Base-by-base conservation (phyloP, 2,888 invertebrate genomes). In the Pardosa pseudoannulata region DNA sequence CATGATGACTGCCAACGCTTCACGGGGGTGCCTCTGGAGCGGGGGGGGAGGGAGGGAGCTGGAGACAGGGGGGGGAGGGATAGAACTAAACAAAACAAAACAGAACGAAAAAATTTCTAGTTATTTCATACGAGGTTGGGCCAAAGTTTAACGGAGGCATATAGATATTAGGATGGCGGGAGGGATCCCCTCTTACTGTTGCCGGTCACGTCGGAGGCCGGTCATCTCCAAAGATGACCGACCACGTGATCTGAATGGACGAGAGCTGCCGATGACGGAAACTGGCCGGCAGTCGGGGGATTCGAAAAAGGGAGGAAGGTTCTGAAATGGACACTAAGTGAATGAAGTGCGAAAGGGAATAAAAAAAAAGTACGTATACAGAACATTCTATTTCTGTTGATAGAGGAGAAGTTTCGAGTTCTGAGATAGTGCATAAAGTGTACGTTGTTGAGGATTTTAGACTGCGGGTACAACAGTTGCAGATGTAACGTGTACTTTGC, bases 171-270 rank as follows among this genome's bases (percentile, higher is more conserved):
- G 16, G 23, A 56, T 36, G 3, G 3, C 56, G 1, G 11, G 23
- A 46, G 16, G 41, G 41, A n/a, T 56, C 9, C 36, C 9, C 28
- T 27, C 9, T 27, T 70, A 16, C 1, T 1, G 13, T 13, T 41
- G 11, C 76, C 50, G 46, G 82, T 83, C 82, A 83, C 82, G 82
- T 83, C 23, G 62, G 23, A 13, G 31, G 31, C 41, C 71, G 82
- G 82, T 83, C 82, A 83, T 83, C 82, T 75, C 65, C 76, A 83
- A 76, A 72, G 64, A 75, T 75, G 76, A 76, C 76, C 75, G 76
- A 19, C 27, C 68, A 46, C 82, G 82, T 83, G 82, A 83, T 70
- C 56, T n/a, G 67, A 31, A 67, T 36, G 67, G 36, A 19, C 56
- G 23, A 56, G 74, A 62, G 65, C 32, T 27, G 56, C 19, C 76